Evolutionary conservation across 2,113 vertebrate species (phyloP).

Genomic region (Microcebus tavaratra): DNA sequence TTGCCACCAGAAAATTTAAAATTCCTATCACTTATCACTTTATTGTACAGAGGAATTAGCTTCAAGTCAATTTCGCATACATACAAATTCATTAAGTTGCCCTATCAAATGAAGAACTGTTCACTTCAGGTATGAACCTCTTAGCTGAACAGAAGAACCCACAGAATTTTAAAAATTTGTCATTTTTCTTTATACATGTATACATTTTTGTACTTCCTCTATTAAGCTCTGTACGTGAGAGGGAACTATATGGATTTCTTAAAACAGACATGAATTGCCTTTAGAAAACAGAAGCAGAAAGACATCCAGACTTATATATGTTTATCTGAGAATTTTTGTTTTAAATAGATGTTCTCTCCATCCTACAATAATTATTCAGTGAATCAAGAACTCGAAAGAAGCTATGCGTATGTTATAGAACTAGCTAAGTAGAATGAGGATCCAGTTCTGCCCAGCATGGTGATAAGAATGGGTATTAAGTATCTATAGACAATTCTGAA

Average conservation of each 20-base stretch:
- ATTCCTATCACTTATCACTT: neutral
- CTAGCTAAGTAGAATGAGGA: neutral
- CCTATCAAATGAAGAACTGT: neutral
- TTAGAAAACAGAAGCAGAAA: slow-evolving; percentile 15
- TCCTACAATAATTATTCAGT: neutral
- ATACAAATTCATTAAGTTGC: neutral
- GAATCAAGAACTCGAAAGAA: slow-evolving; percentile 16
- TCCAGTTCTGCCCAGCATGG: neutral
- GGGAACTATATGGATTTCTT: neutral
- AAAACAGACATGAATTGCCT: neutral
- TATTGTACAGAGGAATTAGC: neutral
- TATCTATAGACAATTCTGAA: neutral
- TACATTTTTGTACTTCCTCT: neutral
- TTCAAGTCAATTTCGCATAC: neutral
- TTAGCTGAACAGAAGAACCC: neutral
- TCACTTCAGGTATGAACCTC: neutral
- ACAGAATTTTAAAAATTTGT: neutral
- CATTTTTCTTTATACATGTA: neutral
- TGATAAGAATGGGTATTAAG: neutral
- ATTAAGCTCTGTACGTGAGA: neutral
- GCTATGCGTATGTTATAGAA: neutral
- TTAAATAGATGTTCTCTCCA: neutral
- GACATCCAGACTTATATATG: neutral
- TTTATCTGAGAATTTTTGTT: neutral
- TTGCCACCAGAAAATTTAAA: slow-evolving; percentile 12